A percentile compares a stretch with the other conserved stretches of the same genome.
Conservation (phyloP, 2,113 vertebrate species). For the Cichladusa arquata region DNA sequence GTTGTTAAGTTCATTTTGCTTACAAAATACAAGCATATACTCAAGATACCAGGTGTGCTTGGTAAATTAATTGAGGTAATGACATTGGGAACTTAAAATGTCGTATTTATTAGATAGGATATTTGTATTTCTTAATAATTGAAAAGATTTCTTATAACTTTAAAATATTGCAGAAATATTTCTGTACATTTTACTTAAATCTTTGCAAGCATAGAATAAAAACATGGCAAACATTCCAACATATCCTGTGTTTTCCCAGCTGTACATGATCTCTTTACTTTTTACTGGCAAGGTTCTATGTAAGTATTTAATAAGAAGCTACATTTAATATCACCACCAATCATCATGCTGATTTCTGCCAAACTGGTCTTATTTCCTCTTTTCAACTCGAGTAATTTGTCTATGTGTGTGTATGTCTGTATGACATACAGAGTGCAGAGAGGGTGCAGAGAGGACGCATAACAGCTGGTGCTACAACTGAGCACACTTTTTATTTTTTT, state of each 20-base stretch:
- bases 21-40: not conserved
- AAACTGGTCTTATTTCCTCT: not conserved
- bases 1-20: not conserved
- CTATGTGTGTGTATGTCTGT: rapidly evolving
- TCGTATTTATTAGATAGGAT: not conserved
- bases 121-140: not conserved
- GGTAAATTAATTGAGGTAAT: not conserved
- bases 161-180: not conserved
- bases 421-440: rapidly evolving
- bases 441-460: rapidly evolving
- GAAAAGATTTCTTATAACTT: not conserved
- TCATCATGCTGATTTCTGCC: not conserved
- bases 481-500: not conserved
- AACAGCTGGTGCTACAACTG: not conserved
- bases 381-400: not conserved
- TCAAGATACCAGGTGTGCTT: not conserved
- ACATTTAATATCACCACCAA: not conserved
- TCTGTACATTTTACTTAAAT: not conserved
- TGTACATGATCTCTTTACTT: not conserved
- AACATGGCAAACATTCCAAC: not conserved
- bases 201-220: not conserved
- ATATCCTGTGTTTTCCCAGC: not conserved
- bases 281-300: not conserved
- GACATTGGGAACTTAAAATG: not conserved
- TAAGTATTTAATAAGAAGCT: not conserved